Percentiles rank a stretch among this genome's conserved stretches.
These are phyloP conservation scores for Ormyrus nitidulus DNA, from an alignment of 2,888 invertebrate species.

Conservation along the genomic window DNA sequence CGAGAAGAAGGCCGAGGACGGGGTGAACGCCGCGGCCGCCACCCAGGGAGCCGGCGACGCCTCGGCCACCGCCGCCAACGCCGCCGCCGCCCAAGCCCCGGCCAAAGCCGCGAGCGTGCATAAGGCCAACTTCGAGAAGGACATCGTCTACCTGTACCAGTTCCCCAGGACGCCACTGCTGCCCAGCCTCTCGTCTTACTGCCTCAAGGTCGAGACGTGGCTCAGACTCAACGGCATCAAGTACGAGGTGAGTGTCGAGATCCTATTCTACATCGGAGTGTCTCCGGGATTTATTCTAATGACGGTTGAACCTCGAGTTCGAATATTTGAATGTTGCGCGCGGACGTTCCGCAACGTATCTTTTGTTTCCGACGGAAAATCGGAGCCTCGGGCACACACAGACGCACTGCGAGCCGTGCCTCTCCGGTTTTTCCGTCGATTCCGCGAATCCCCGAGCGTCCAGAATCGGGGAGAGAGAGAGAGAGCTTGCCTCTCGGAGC, in stretches of 20 bases:
- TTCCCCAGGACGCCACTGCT: slow-evolving; percentile 92
- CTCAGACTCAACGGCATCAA: slow-evolving; percentile 92
- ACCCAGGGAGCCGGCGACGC: slow-evolving; percentile 76
- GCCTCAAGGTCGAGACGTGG: slow-evolving; percentile 97
- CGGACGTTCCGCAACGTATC: too few relatives aligned
- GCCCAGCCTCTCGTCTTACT: slow-evolving; percentile 94
- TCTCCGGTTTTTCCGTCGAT: too few relatives aligned
- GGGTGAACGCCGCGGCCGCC: slow-evolving; percentile 70
- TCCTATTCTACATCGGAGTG: too few relatives aligned
- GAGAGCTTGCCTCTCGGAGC: too few relatives aligned
- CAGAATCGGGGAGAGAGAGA: too few relatives aligned
- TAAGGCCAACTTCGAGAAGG: slow-evolving; percentile 92
- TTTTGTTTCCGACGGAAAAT: too few relatives aligned
- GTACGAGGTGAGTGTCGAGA: slow-evolving; percentile 87
- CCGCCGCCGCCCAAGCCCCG: slow-evolving; percentile 77
- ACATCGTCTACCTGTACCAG: slow-evolving; percentile 95
- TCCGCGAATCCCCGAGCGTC: too few relatives aligned
- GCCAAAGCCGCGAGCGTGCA: slow-evolving; percentile 88
- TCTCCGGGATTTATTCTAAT: too few relatives aligned
- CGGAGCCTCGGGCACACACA: too few relatives aligned
- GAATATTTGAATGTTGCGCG: too few relatives aligned
- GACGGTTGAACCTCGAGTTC: too few relatives aligned
- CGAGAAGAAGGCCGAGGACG: slow-evolving; percentile 66
- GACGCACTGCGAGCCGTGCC: too few relatives aligned
- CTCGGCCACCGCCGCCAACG: slow-evolving; percentile 74